Percentiles rank a stretch among this genome's conserved stretches.
phyloP scores from a whole-genome alignment of 2,888 invertebrate species.

The Oscheius sp. region DNA sequence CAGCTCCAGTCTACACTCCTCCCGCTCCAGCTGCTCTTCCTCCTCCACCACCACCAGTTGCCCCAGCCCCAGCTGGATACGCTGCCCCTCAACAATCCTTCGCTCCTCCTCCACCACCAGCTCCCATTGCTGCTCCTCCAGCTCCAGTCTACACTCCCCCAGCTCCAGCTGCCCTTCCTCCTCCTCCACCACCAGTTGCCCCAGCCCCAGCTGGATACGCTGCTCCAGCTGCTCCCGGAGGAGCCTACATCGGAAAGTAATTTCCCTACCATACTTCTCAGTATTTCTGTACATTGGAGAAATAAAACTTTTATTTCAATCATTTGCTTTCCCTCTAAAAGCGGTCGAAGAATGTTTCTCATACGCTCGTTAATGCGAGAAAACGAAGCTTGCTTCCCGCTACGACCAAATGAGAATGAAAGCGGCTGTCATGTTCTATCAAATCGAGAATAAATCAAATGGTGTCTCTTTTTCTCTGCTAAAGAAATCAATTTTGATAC shows the following conservation, averaged over 20 bases:
- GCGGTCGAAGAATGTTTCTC: no score
- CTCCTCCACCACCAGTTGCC: not conserved
- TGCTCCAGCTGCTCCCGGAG: not conserved
- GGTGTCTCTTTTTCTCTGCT: no score
- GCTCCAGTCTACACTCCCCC: not conserved
- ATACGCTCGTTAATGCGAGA: no score
- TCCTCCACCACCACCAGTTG: not conserved
- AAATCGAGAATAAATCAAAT: no score
- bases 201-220: slow-evolving; percentile 4
- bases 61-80: not conserved
- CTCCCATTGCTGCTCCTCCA: not conserved
- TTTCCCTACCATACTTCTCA: not conserved
- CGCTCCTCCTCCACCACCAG: not conserved
- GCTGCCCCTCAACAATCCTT: not conserved
- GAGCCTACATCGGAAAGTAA: not conserved
- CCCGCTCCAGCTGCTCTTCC: not conserved
- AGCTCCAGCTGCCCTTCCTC: not conserved
- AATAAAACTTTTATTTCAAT: not conserved
- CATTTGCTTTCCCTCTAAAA: not conserved
- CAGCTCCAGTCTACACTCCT: not conserved
- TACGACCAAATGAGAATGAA: no score
- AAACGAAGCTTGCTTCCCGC: no score
- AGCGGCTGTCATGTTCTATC: no score
- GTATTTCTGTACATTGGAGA: slow-evolving; percentile 13
- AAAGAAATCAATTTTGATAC: no score